A percentile compares a stretch with the other conserved stretches of the same genome.
Evolutionary conservation across 2,888 invertebrate genomes (phyloP).

Genomic region (Byasa hedistus): DNA sequence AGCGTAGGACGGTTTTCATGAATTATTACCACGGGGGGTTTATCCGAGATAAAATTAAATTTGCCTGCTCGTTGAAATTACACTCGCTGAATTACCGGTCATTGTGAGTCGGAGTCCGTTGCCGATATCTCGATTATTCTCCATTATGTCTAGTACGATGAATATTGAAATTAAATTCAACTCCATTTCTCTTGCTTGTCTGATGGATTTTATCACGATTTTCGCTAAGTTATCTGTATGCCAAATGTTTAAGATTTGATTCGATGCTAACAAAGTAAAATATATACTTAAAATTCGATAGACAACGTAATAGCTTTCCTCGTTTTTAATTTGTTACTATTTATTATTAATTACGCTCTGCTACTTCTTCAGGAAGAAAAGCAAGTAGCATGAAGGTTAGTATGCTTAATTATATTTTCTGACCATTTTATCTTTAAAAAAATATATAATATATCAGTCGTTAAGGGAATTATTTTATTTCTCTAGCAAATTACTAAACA

Average conservation of each 20-base stretch:
- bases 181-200: slow-evolving; percentile 34
- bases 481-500: too few relatives aligned
- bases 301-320: too few relatives aligned
- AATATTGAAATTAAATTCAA: slow-evolving; percentile 59
- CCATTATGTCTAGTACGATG: slow-evolving; percentile 51
- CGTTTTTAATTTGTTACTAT: too few relatives aligned
- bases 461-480: too few relatives aligned
- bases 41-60: slow-evolving; percentile 67
- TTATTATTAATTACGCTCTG: too few relatives aligned
- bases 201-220: slow-evolving; percentile 5
- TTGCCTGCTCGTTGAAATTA: slow-evolving; percentile 54
- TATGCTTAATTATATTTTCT: too few relatives aligned
- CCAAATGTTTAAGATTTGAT: not conserved
- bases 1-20: slow-evolving; percentile 47
- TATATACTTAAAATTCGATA: not conserved
- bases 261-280: not conserved
- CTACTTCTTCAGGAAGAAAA: too few relatives aligned
- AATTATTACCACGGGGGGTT: slow-evolving; percentile 57
- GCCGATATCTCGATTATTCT: slow-evolving; percentile 55
- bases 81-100: slow-evolving; percentile 65
- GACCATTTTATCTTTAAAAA: too few relatives aligned
- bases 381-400: too few relatives aligned
- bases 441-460: too few relatives aligned
- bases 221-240: not conserved
- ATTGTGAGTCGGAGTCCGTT: slow-evolving; percentile 49